Base-by-base conservation (phyloP, 2,113 vertebrate species). In the Motacilla tschutschensis region DNA sequence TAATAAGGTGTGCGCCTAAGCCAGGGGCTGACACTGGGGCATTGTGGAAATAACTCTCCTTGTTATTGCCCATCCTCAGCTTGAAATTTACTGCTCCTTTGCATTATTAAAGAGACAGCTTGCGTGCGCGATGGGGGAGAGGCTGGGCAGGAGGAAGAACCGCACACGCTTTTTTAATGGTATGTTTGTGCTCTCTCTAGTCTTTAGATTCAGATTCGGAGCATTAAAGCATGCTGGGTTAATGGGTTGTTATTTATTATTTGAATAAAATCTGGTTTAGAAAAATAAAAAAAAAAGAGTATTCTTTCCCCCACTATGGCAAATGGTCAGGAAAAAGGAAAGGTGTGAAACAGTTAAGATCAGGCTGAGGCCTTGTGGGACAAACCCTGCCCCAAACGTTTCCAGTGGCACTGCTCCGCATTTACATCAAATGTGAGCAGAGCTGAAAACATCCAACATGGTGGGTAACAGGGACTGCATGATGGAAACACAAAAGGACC, bases 1-100 rank as follows among this genome's bases (percentile, higher is more conserved):
- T 96, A 96, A 96, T 97, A 94, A 97, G 97, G 97, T 97, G 97
- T 95, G 93, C 96, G 96, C 95, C 96, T 97, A 95, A 97, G 97
- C 95, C 96, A 98, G 95, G 96, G 96, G 91, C 94, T 94, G 96
- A 97, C 97, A 97, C 97, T 93, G 96, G 96, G 95, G 95, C 96
- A 91, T 92, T 79, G 75, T 94, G 95, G 94, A 96, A 95, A 97
- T 95, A 94, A 85, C 95, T 95, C 96, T 95, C 94, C 96, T 96
- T 95, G 95, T 96, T 96, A 96, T 90, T 96, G 95, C 95, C 97
- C 96, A 96, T 94, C 96, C 97, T 96, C 96, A 95, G 96, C 95
- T 96, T 96, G 94, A 96, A 96, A 97, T 96, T 95, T 95, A 97
- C 96, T 95, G 92, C 91, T 95, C 92, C 89, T 95, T 94, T 97